Evolutionary conservation across 2,113 vertebrate species (phyloP).

Genomic region (Oplegnathus fasciatus): DNA sequence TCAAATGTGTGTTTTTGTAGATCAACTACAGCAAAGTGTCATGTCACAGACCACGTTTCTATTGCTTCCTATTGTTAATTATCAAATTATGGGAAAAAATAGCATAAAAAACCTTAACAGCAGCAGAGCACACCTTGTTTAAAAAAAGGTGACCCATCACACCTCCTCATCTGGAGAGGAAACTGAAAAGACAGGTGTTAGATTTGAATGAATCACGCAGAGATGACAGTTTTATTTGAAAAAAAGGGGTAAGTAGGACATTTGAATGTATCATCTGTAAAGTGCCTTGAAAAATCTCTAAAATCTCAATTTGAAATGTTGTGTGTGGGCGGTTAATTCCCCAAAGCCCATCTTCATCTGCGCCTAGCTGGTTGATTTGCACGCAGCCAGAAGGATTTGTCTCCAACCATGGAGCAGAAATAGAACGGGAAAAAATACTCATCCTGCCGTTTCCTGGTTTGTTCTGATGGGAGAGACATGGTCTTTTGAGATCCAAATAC

Average conservation of each 20-base stretch:
- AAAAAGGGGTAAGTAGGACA: slow-evolving; percentile 42
- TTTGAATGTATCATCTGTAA: slow-evolving; percentile 64
- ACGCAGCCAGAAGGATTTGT: slow-evolving; percentile 66
- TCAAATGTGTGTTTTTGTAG: background rate
- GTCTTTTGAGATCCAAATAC: slow-evolving; percentile 11
- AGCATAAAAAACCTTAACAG: background rate
- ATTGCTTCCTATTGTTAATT: background rate
- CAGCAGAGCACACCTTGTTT: background rate
- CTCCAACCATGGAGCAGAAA: slow-evolving; percentile 59
- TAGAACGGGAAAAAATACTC: slow-evolving; percentile 42
- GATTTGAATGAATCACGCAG: slow-evolving; percentile 30
- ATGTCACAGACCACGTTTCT: background rate
- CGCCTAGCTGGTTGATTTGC: slow-evolving; percentile 63
- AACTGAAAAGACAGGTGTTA: slow-evolving; percentile 6
- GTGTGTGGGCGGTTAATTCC: slow-evolving; percentile 76
- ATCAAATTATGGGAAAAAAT: background rate
- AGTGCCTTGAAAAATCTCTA: slow-evolving; percentile 67
- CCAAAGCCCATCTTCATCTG: slow-evolving; percentile 74
- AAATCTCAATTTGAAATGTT: slow-evolving; percentile 73
- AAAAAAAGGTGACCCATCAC: background rate
- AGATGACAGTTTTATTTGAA: slow-evolving; percentile 15
- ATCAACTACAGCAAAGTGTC: background rate
- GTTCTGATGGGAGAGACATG: background rate
- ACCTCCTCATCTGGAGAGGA: slow-evolving; percentile 10
- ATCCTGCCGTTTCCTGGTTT: slow-evolving; percentile 31